Evolutionary conservation across 1,140 invertebrate genomes (phyloP).

Genomic region (Calephelis nemesis): DNA sequence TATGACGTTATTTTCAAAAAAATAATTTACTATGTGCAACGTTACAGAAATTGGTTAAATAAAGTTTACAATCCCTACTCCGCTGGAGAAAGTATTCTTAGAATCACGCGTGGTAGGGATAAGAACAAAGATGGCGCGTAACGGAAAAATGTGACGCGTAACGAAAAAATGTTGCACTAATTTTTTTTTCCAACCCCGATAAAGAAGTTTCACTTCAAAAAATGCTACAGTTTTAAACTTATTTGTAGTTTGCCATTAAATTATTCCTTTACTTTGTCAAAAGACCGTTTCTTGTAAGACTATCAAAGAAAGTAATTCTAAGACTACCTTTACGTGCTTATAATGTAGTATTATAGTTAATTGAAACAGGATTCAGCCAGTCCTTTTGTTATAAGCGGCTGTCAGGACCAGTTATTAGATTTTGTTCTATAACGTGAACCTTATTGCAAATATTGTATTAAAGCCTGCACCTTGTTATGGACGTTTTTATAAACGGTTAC

Average conservation of each 20-base stretch:
- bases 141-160: no score
- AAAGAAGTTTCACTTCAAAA: no score
- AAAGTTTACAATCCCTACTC: no score
- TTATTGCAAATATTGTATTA: constrained; percentile 29
- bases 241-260: neutral
- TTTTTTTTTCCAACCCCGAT: no score
- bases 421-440: constrained; percentile 10
- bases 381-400: constrained; percentile 5
- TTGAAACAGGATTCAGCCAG: constrained; percentile 4
- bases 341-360: neutral
- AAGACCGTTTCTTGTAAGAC: neutral
- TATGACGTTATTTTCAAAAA: no score
- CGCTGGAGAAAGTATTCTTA: no score
- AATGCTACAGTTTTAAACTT: no score
- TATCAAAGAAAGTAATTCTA: constrained; percentile 2
- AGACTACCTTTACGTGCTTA: constrained; percentile 10
- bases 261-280: neutral
- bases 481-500: neutral
- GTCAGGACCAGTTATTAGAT: constrained; percentile 13
- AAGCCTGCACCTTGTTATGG: neutral
- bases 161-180: no score
- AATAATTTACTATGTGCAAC: no score
- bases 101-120: no score
- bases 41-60: no score
- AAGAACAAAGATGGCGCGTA: no score